Conservation (phyloP, 2,888 invertebrate species). For the Conomelus anceps region DNA sequence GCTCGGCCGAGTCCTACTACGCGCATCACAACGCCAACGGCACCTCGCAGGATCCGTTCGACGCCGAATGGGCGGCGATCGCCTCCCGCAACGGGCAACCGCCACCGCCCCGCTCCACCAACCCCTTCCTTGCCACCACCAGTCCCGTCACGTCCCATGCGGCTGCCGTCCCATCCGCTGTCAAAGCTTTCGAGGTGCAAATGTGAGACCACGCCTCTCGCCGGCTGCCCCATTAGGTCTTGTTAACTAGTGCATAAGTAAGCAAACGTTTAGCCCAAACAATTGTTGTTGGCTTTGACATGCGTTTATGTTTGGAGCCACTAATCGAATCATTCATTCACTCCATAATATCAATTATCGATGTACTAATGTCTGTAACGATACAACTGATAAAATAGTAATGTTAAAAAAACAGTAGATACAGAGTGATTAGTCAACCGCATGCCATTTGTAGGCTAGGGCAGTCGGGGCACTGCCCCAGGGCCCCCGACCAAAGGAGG, state of each 20-base stretch:
- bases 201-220: conserved; percentile 29
- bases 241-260: conserved; percentile 3
- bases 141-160: not conserved
- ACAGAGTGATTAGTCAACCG: too few species aligned
- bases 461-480: too few species aligned
- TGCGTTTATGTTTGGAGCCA: not conserved
- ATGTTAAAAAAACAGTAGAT: too few species aligned
- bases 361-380: too few species aligned
- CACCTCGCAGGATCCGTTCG: conserved; percentile 61
- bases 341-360: too few species aligned
- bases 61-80: conserved; percentile 74
- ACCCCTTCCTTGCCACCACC: conserved; percentile 28
- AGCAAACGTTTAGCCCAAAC: not conserved
- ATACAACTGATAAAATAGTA: too few species aligned
- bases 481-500: too few species aligned
- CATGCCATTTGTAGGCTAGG: too few species aligned
- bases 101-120: conserved; percentile 15
- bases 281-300: not conserved
- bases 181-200: conserved; percentile 37
- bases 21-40: conserved; percentile 21
- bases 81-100: conserved; percentile 43
- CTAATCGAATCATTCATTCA: too few species aligned
- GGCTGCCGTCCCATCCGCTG: not conserved
- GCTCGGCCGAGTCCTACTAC: conserved; percentile 24
- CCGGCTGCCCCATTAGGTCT: not conserved